A percentile compares a stretch with the other conserved stretches of the same genome.
phyloP scores from a whole-genome alignment of 64 coral and sea anemone genomes.

The Hydrozoanthus tunicans region DNA sequence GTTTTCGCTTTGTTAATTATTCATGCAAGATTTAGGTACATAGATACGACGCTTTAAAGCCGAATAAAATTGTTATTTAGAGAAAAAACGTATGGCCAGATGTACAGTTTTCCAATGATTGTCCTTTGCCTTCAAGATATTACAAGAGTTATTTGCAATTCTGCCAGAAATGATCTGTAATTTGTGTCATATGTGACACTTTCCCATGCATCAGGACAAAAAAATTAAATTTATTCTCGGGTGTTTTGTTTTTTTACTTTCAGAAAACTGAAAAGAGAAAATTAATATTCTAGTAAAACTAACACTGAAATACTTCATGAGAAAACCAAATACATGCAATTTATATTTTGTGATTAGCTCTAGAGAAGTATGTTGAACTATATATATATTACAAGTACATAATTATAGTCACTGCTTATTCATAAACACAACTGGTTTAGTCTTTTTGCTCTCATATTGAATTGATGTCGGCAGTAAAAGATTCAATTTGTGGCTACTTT shows the following conservation, averaged over 20 bases:
- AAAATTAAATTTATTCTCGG: neutral
- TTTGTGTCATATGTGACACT: slow-evolving; percentile 1
- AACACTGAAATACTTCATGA: neutral
- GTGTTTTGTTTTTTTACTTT: neutral
- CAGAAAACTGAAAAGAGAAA: neutral
- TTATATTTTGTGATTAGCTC: slow-evolving; percentile 1
- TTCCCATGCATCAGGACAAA: neutral
- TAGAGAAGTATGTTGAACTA: neutral
- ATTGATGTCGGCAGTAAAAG: neutral
- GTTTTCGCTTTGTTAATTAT: slow-evolving; percentile 34
- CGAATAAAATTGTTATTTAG: neutral
- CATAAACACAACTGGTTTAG: neutral
- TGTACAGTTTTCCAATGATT: slow-evolving; percentile 7
- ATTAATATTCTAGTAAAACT: neutral
- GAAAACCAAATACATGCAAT: neutral
- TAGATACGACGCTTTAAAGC: neutral
- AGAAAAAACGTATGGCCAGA: neutral
- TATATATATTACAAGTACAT: neutral
- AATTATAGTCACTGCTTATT: neutral
- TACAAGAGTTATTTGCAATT: neutral
- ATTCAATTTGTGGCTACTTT: neutral
- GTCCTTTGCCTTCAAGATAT: neutral
- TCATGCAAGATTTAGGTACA: neutral
- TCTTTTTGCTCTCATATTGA: neutral
- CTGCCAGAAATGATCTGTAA: slow-evolving; percentile 23